Evolutionary conservation across 1,140 invertebrate genomes (phyloP).

Genomic region (Tachypleus tridentatus): DNA sequence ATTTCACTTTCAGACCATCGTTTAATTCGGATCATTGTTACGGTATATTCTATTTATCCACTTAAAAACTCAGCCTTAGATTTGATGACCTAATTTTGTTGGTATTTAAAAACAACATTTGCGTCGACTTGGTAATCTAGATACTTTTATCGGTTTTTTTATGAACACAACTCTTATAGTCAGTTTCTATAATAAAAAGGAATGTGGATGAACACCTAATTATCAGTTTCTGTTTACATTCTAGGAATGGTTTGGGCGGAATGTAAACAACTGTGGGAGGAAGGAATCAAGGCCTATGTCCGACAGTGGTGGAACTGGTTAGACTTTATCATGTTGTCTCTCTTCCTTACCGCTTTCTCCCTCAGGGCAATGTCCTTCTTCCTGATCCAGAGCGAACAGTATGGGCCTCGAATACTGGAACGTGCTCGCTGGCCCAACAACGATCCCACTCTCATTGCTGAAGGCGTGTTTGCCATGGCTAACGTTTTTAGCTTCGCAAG

Average conservation of each 20-base stretch:
- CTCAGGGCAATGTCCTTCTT: constrained; percentile 41
- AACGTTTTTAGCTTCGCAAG: constrained; percentile 31
- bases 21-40: no score
- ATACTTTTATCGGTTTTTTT: no score
- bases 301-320: constrained; percentile 48
- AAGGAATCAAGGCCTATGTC: constrained; percentile 42
- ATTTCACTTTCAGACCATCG: no score
- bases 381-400: constrained; percentile 26
- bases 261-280: constrained; percentile 46
- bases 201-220: no score
- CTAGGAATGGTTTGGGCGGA: constrained; percentile 45
- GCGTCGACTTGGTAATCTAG: no score
- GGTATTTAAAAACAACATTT: no score
- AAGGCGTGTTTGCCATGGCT: constrained; percentile 31
- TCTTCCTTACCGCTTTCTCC: constrained; percentile 43
- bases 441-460: constrained; percentile 31
- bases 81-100: no score
- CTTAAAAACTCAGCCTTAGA: no score
- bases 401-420: constrained; percentile 12
- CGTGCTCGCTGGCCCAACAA: constrained; percentile 29
- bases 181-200: no score
- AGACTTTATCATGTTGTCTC: constrained; percentile 44
- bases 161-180: no score
- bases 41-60: no score
- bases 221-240: neutral